Evolutionary conservation across 2,797 vertebrate genomes (phyloP).

Genomic region (Garrulus glandarius): DNA sequence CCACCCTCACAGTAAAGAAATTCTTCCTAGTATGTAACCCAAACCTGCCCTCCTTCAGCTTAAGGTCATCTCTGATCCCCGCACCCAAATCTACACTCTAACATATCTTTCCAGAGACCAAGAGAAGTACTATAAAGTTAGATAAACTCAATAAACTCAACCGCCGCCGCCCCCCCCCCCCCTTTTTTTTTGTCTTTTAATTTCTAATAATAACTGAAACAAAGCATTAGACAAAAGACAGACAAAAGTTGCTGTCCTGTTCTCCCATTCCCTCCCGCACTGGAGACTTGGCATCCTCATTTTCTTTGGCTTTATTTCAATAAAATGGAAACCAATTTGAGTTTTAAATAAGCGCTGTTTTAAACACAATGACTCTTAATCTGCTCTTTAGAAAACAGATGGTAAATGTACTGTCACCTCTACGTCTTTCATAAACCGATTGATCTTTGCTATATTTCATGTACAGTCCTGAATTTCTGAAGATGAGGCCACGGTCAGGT

Average conservation of each 20-base stretch:
- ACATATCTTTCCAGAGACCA: not conserved
- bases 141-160: not conserved
- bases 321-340: not conserved
- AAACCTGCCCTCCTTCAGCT: not conserved
- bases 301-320: not conserved
- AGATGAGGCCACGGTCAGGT: not conserved
- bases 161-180: too few relatives aligned
- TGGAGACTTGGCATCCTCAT: not conserved
- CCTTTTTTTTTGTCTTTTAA: rapidly evolving
- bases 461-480: not conserved
- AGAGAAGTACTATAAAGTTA: not conserved
- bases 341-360: not conserved
- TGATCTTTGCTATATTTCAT: not conserved
- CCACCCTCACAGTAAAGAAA: not conserved
- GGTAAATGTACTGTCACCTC: not conserved
- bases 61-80: not conserved
- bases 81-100: not conserved
- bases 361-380: not conserved
- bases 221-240: not conserved
- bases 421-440: not conserved
- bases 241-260: not conserved
- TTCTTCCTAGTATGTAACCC: not conserved
- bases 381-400: not conserved
- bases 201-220: not conserved
- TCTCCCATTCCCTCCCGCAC: not conserved